These are phyloP conservation scores for Oryctes rhinoceros DNA, from an alignment of 1,140 invertebrate genomes.

Conservation along the genomic window DNA sequence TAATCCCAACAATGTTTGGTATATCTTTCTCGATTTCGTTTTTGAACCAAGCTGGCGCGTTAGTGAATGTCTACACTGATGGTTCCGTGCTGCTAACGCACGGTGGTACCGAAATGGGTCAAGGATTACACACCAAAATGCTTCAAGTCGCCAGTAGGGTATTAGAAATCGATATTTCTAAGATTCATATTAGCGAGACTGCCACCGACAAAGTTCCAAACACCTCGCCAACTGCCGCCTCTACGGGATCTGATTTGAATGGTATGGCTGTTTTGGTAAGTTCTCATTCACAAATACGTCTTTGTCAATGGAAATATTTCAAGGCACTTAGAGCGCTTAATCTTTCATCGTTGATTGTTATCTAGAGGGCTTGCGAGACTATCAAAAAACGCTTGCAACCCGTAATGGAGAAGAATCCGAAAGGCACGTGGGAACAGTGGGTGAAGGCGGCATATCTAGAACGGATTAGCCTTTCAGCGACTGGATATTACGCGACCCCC, in stretches of 20 bases:
- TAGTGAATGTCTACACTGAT: slow-evolving; percentile 90
- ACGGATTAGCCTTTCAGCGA: slow-evolving; percentile 82
- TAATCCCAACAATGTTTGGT: slow-evolving; percentile 92
- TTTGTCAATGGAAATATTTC: background rate
- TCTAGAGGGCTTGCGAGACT: slow-evolving; percentile 81
- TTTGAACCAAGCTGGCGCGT: slow-evolving; percentile 89
- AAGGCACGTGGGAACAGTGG: slow-evolving; percentile 88
- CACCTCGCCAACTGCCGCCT: slow-evolving; percentile 91
- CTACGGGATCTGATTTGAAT: slow-evolving; percentile 90
- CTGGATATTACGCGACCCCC: slow-evolving; percentile 87
- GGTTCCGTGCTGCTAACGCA: slow-evolving; percentile 92
- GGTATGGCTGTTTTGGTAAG: slow-evolving; percentile 90
- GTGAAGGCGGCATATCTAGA: slow-evolving; percentile 82
- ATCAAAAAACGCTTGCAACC: slow-evolving; percentile 81
- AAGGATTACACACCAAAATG: slow-evolving; percentile 96
- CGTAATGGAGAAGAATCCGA: slow-evolving; percentile 79
- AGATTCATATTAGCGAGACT: slow-evolving; percentile 90
- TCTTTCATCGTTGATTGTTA: too few relatives aligned
- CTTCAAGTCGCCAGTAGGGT: slow-evolving; percentile 84
- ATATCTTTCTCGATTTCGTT: slow-evolving; percentile 83
- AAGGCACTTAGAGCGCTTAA: too few relatives aligned
- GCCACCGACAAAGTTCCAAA: slow-evolving; percentile 95
- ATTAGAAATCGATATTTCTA: slow-evolving; percentile 76
- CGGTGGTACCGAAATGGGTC: slow-evolving; percentile 95
- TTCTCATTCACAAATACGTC: slow-evolving; percentile 37